Conservation (phyloP, 2,888 invertebrate genomes). For the Machimus rusticus region DNA sequence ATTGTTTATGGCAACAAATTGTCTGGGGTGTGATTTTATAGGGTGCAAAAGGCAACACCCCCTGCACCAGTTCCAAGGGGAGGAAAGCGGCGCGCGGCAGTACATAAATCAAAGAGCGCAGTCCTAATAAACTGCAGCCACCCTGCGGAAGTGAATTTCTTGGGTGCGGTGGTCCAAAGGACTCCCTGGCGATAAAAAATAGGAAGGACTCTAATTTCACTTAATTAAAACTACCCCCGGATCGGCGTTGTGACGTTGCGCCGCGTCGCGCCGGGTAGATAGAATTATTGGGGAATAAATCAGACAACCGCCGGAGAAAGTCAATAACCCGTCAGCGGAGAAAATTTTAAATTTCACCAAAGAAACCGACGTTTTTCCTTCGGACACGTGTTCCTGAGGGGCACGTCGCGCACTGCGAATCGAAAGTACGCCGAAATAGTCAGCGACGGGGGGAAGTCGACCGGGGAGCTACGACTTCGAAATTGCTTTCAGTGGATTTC, state of each 20-base stretch:
- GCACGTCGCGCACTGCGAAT: neutral
- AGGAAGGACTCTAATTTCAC: conserved; percentile 32
- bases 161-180: neutral
- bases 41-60: conserved; percentile 38
- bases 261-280: neutral
- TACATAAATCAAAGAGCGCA: conserved; percentile 35
- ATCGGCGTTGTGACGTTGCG: neutral
- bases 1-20: conserved; percentile 43
- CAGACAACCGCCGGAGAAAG: neutral
- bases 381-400: neutral
- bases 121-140: conserved; percentile 25
- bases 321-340: conserved; percentile 9
- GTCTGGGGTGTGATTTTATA: conserved; percentile 43
- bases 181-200: conserved; percentile 3
- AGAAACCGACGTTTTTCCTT: neutral
- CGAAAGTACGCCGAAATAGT: neutral
- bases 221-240: conserved; percentile 42
- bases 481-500: conserved; percentile 44
- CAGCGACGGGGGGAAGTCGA: neutral
- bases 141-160: neutral
- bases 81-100: neutral
- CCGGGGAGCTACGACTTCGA: neutral
- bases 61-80: neutral
- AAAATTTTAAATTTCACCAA: conserved; percentile 7
- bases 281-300: conserved; percentile 22